A percentile compares a stretch with the other conserved stretches of the same genome.
phyloP scores from a whole-genome alignment of 2,888 invertebrate genomes.

The Synanthedon formicaeformis region DNA sequence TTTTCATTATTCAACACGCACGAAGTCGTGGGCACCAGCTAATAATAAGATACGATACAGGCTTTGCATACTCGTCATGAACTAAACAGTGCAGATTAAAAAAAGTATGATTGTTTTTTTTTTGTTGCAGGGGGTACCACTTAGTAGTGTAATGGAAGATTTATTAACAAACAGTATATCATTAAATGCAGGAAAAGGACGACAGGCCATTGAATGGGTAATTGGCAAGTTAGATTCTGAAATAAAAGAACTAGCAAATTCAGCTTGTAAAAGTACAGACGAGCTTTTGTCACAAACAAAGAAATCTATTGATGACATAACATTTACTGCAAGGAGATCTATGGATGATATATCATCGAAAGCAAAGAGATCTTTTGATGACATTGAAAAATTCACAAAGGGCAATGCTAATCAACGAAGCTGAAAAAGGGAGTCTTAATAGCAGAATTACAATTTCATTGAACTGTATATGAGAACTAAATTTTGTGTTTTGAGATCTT shows the following conservation, averaged over 20 bases:
- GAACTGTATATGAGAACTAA: too few species aligned
- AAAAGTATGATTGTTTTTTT: not conserved
- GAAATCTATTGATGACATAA: slow-evolving; percentile 84
- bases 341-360: slow-evolving; percentile 85
- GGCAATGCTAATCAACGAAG: slow-evolving; percentile 63
- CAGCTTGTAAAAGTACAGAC: slow-evolving; percentile 84
- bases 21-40: too few species aligned
- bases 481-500: too few species aligned
- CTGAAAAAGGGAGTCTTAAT: slow-evolving; percentile 64
- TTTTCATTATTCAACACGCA: too few species aligned
- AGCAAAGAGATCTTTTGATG: slow-evolving; percentile 79
- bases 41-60: too few species aligned
- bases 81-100: too few species aligned
- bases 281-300: slow-evolving; percentile 82
- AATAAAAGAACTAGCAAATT: slow-evolving; percentile 84
- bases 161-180: slow-evolving; percentile 89
- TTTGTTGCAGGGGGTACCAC: slow-evolving; percentile 81
- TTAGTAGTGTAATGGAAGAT: slow-evolving; percentile 95
- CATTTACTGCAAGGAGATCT: slow-evolving; percentile 80
- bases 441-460: too few species aligned
- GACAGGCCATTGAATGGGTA: slow-evolving; percentile 98
- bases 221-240: slow-evolving; percentile 92
- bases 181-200: slow-evolving; percentile 93
- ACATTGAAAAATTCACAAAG: slow-evolving; percentile 75
- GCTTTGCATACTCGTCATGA: too few species aligned